Evolutionary conservation across 2,797 vertebrate species (phyloP), one percentile per base, ranked within the genome.

Genomic region (Lutra lutra): DNA sequence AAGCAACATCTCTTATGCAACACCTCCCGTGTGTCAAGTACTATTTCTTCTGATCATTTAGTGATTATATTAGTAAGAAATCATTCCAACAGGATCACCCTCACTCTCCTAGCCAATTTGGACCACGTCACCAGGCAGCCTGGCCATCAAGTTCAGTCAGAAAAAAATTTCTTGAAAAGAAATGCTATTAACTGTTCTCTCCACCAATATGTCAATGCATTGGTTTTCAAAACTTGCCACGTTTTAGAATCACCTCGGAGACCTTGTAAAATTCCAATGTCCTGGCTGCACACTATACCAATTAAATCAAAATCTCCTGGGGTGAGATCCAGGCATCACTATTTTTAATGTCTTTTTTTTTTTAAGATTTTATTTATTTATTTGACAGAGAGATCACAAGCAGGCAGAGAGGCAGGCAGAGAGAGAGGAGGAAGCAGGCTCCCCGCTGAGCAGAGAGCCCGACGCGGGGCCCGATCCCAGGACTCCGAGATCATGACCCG

Each of bases 291-390:
- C 8, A 78, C 1, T 15, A 56, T 17, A 48, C 11, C 58, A 89
- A 92, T 75, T 79, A 83, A 62, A 68, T 75, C 4, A 80, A 86
- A 93, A 51, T 94, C n/a, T 90, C 79, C 60, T 72, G 51, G 20
- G 58, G 11, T n/a, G 11, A 90, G 3, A 88, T 9, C 1, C 12
- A 68, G 20, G 13, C 35, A 89, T 90, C 14, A 75, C 7, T 94
- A 27, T 7, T 77, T 66, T 82, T 68, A n/a, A n/a, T n/a, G n/a
- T n/a, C n/a, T n/a, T n/a, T n/a, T n/a, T n/a, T n/a, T n/a, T n/a
- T n/a, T n/a, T n/a, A n/a, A n/a, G n/a, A n/a, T n/a, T n/a, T n/a
- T n/a, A n/a, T n/a, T n/a, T n/a, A n/a, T n/a, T n/a, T n/a, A n/a
- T n/a, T n/a, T n/a, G n/a, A n/a, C n/a, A n/a, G n/a, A n/a, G n/a